Evolutionary conservation across 2,113 vertebrate genomes (phyloP).

Genomic region (Calcarius ornatus): DNA sequence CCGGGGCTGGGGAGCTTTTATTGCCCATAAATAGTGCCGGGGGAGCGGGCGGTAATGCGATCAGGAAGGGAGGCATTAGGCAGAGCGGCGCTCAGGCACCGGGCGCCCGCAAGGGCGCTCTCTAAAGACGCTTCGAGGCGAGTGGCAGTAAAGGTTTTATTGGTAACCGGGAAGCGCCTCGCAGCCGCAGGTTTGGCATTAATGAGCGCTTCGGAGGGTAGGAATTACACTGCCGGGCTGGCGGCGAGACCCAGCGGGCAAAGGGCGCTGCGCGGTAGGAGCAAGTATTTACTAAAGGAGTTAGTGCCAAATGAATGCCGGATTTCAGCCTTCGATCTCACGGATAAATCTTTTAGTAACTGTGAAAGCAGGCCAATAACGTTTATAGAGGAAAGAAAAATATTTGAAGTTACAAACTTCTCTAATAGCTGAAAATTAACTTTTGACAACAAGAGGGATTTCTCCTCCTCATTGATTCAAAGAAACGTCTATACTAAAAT

Average conservation of each 20-base stretch:
- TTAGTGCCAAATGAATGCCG: neutral
- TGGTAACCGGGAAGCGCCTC: neutral
- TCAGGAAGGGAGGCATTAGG: conserved; percentile 40
- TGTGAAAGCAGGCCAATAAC: neutral
- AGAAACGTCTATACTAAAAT: neutral
- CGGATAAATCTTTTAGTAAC: neutral
- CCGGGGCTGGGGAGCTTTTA: neutral
- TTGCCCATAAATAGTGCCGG: conserved; percentile 43
- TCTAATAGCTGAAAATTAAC: neutral
- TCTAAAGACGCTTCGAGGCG: neutral
- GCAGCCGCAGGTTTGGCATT: neutral
- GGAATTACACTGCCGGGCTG: neutral
- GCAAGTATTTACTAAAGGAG: neutral
- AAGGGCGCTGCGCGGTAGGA: neutral
- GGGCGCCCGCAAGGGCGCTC: neutral
- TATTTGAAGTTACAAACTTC: neutral
- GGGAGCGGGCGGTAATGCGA: conserved; percentile 32
- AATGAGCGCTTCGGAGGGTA: neutral
- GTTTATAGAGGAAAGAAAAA: conserved; percentile 26
- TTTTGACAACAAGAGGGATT: neutral
- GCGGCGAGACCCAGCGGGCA: neutral
- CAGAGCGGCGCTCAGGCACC: neutral
- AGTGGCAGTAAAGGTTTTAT: neutral
- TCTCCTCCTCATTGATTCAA: neutral
- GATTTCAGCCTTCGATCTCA: neutral